Conservation (phyloP, 1,140 invertebrate genomes). For the Panonychus citri region DNA sequence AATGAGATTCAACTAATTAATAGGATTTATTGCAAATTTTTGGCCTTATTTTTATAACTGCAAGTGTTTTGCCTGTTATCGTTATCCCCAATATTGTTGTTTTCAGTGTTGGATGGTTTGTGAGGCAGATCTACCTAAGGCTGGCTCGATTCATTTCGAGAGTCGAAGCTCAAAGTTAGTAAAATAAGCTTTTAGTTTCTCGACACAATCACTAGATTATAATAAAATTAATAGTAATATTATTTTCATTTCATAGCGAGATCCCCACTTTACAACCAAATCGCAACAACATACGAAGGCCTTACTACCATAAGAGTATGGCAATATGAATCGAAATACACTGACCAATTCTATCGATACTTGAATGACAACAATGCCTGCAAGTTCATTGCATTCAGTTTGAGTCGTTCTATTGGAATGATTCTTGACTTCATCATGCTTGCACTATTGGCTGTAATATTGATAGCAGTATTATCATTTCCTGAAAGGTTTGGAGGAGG, state of each 20-base stretch:
- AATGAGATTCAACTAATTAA: neutral
- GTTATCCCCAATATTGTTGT: neutral
- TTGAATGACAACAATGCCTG: conserved; percentile 43
- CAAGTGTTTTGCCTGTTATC: neutral
- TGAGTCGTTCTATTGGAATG: conserved; percentile 55
- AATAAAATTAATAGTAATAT: neutral
- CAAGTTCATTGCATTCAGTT: conserved; percentile 44
- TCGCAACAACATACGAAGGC: conserved; percentile 27
- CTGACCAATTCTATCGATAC: conserved; percentile 55
- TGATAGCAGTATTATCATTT: conserved; percentile 9
- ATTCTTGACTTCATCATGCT: conserved; percentile 50
- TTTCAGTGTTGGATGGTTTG: neutral
- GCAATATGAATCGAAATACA: conserved; percentile 36
- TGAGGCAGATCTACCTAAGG: neutral
- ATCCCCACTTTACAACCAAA: conserved; percentile 29
- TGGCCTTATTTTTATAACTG: neutral
- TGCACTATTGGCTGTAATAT: conserved; percentile 32
- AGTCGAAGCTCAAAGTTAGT: neutral
- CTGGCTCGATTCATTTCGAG: neutral
- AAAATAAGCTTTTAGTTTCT: neutral
- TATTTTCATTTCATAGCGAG: conserved; percentile 10
- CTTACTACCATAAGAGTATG: conserved; percentile 28
- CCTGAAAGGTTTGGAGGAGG: conserved; percentile 25
- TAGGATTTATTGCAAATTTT: neutral
- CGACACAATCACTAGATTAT: no score